A percentile compares a stretch with the other conserved stretches of the same genome.
phyloP scores from a whole-genome alignment of 2,797 vertebrate species.

The Acanthiza pusilla region DNA sequence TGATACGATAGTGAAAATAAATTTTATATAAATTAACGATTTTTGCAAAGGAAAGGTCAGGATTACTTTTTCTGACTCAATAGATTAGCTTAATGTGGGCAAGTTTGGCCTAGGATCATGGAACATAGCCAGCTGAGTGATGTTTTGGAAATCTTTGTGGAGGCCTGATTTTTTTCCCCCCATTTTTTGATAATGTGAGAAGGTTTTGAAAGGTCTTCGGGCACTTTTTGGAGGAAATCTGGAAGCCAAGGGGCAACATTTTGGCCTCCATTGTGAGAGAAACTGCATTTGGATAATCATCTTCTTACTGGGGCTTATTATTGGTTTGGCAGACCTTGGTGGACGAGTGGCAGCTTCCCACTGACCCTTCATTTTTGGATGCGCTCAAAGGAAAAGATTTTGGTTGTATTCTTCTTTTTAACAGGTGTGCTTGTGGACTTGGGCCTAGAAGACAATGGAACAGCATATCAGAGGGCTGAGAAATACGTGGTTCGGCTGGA shows the following conservation, averaged over 20 bases:
- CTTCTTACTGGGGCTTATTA: neutral
- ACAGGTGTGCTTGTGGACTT: constrained; percentile 93
- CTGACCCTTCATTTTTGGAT: neutral
- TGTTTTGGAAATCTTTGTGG: neutral
- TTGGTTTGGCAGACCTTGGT: neutral
- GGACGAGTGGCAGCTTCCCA: neutral
- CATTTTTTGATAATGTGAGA: neutral
- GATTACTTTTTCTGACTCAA: neutral
- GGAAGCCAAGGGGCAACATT: neutral
- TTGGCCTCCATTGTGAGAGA: neutral
- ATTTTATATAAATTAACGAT: neutral
- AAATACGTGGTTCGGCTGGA: constrained; percentile 94
- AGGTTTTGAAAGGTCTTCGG: neutral
- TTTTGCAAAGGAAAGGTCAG: neutral
- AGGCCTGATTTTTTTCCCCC: neutral
- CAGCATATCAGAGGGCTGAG: constrained; percentile 85
- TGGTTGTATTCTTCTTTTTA: constrained; percentile 1
- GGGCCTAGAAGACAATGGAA: constrained; percentile 87
- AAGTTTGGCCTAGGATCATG: neutral
- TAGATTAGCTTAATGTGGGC: neutral
- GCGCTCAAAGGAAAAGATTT: neutral
- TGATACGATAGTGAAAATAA: neutral
- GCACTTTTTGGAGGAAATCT: neutral
- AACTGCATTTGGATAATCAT: neutral
- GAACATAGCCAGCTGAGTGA: neutral